Evolutionary conservation across 2,113 vertebrate genomes (phyloP), one percentile per base, ranked within the genome.

Genomic region (Gambusia affinis): DNA sequence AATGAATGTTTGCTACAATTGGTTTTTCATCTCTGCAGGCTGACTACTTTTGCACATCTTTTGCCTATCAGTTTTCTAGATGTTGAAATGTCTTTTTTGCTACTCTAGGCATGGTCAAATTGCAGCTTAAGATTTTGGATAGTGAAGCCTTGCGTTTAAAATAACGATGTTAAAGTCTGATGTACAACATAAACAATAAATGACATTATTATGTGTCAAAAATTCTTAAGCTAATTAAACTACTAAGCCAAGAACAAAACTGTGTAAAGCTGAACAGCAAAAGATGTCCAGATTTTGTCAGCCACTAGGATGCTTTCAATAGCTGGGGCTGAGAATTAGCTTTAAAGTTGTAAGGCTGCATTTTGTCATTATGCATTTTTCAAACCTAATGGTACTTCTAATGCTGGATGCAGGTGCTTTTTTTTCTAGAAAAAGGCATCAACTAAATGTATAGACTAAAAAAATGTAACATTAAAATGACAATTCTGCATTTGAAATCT

Each of bases 351-450:
- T 79, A 35, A 76, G 86, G 84, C 88, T 88, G 85, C 87, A 84
- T 90, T 79, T 81, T 75, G 82, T 82, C 81, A 70, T 79, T 84
- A 42, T 79, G 71, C 78, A 80, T 85, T 66, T 72, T 84, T 80
- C 71, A 79, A 85, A 72, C 79, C 81, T 85, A 76, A 90, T 89
- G 92, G 92, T 93, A 93, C 91, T 86, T 67, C 86, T 33, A 35
- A 92, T 89, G 92, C 90, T 92, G 84, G 88, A 91, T 89, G 70
- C 39, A 65, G 35, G n/a, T 89, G 86, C 81, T 82, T 78, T 91
- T 88, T 70, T 82, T 78, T 91, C 51, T 85, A 70, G 31, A 73
- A 89, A 89, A 88, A 72, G 11, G 79, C 83, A 80, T 64, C 64
- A 65, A 76, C 62, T 81, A 70, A 70, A 82, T 88, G 78, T 92